These are phyloP conservation scores for Galleria mellonella DNA, from an alignment of 1,140 invertebrate genomes.

Conservation along the genomic window DNA sequence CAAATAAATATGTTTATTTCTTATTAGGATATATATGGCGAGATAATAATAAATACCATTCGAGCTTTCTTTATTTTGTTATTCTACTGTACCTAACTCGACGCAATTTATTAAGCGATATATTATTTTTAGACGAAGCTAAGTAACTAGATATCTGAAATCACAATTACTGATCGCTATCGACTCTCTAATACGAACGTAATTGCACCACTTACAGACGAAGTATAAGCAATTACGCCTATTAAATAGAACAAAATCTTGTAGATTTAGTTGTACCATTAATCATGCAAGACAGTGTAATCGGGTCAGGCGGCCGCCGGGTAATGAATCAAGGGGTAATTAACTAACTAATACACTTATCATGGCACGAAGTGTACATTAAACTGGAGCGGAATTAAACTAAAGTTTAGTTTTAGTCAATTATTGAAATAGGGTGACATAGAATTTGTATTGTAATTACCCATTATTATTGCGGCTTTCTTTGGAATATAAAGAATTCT, in stretches of 20 bases:
- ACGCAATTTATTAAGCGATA: too few relatives aligned
- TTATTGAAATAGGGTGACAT: too few relatives aligned
- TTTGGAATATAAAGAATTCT: too few relatives aligned
- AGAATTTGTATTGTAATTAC: constrained; percentile 1
- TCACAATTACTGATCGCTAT: constrained; percentile 3
- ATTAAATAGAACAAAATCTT: constrained; percentile 39
- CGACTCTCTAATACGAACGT: constrained; percentile 1
- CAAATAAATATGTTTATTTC: too few relatives aligned
- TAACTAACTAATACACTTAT: constrained; percentile 52
- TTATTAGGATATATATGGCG: too few relatives aligned
- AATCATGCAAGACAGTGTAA: constrained; percentile 41
- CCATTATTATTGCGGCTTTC: too few relatives aligned
- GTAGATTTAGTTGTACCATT: constrained; percentile 41
- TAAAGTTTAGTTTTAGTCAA: constrained; percentile 8
- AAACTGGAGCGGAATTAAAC: constrained; percentile 25
- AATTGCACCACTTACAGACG: constrained; percentile 23
- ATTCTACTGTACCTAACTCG: too few relatives aligned
- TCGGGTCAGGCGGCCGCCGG: constrained; percentile 20
- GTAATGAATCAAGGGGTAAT: constrained; percentile 53
- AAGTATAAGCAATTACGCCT: constrained; percentile 30
- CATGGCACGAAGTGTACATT: constrained; percentile 30
- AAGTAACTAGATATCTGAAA: background rate
- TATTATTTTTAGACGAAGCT: too few relatives aligned
- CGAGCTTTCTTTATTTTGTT: too few relatives aligned
- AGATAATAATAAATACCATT: too few relatives aligned